These are phyloP conservation scores for Indicator indicator DNA, from an alignment of 2,113 vertebrate genomes.

Conservation along the genomic window DNA sequence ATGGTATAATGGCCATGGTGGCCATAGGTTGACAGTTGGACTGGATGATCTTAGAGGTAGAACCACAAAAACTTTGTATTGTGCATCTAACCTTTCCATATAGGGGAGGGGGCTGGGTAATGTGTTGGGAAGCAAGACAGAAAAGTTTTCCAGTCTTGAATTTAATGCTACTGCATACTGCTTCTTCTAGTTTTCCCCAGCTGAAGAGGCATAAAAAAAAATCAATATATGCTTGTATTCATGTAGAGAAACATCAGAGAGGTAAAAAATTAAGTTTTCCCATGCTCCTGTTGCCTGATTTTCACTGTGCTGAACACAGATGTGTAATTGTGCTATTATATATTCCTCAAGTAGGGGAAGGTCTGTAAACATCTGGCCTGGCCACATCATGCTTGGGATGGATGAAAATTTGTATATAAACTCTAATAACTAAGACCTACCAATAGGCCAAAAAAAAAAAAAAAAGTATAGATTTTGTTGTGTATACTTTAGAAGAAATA, in stretches of 20 bases:
- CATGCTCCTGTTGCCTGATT: background rate
- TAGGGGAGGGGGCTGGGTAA: background rate
- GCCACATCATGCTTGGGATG: background rate
- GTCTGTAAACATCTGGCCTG: slow-evolving; percentile 25
- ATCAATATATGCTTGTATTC: background rate
- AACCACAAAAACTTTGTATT: background rate
- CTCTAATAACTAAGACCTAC: slow-evolving; percentile 24
- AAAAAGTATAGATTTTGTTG: slow-evolving; percentile 38
- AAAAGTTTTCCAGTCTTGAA: background rate
- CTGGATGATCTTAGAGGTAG: background rate
- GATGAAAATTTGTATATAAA: slow-evolving; percentile 12
- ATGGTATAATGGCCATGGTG: no score
- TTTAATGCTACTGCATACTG: background rate
- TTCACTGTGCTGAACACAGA: background rate
- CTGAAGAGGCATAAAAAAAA: background rate
- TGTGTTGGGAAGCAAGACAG: background rate
- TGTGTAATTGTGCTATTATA: background rate
- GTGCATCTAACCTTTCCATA: background rate
- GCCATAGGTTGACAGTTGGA: no score
- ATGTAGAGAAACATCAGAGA: background rate
- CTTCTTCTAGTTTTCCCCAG: background rate
- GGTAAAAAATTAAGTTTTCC: background rate
- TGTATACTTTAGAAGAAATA: slow-evolving; percentile 45
- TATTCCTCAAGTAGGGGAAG: background rate
- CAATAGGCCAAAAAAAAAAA: background rate